These are phyloP conservation scores for Xenentodon cancila DNA, from an alignment of 2,797 vertebrate genomes.

Conservation along the genomic window DNA sequence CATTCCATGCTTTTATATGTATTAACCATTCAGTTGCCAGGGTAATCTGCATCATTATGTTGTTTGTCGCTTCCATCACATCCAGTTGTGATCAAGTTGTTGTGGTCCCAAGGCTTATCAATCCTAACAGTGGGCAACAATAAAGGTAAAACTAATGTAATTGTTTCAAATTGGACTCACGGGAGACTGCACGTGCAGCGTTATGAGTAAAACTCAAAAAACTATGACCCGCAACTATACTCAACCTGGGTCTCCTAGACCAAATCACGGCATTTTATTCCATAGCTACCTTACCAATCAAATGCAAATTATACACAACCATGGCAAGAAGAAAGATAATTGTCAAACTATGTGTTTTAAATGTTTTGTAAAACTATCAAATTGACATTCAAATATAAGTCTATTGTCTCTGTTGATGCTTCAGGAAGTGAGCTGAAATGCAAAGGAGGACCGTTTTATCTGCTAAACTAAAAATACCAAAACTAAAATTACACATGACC, in stretches of 20 bases:
- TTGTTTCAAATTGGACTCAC: neutral
- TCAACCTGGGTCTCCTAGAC: neutral
- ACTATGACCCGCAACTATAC: neutral
- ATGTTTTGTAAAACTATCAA: neutral
- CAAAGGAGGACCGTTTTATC: too few species aligned
- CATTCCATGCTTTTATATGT: constrained; percentile 9
- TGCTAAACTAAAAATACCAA: neutral
- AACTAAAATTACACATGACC: neutral
- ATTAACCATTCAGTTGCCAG: too few species aligned
- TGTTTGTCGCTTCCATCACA: neutral
- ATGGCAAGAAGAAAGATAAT: too few species aligned
- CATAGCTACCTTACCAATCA: too few species aligned
- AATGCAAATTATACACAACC: too few species aligned
- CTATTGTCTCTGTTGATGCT: neutral
- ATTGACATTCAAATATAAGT: neutral
- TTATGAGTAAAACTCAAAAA: neutral
- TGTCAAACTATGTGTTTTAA: too few species aligned
- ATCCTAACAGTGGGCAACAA: neutral
- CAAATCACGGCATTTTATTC: too few species aligned
- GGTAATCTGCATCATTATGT: neutral
- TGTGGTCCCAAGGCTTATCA: neutral
- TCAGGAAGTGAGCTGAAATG: neutral
- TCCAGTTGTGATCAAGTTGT: neutral
- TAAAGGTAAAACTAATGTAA: neutral
- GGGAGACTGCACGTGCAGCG: neutral